Conservation (phyloP, 2,888 invertebrate genomes). For the Habroteleia sp. region DNA sequence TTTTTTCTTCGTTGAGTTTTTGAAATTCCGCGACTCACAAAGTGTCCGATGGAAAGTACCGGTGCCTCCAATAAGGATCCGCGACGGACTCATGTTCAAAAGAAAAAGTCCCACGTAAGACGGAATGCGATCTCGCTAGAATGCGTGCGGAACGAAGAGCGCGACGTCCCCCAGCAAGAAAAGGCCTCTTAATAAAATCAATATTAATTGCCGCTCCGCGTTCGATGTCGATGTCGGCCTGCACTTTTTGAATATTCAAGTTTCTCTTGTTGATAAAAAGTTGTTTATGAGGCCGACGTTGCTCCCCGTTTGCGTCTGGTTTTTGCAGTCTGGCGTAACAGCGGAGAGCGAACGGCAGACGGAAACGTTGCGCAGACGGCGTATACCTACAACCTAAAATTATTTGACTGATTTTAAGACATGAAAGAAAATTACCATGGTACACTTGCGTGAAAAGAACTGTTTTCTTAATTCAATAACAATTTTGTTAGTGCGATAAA, state of each 20-base stretch:
- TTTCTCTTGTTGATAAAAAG: slow-evolving; percentile 72
- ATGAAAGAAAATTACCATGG: too few relatives aligned
- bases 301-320: slow-evolving; percentile 69
- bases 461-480: too few relatives aligned
- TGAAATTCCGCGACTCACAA: slow-evolving; percentile 36
- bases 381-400: neutral
- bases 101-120: slow-evolving; percentile 52
- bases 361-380: neutral
- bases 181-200: slow-evolving; percentile 78
- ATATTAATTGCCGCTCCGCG: slow-evolving; percentile 77
- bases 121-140: slow-evolving; percentile 56
- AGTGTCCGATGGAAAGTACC: slow-evolving; percentile 28
- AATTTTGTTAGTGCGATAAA: too few relatives aligned
- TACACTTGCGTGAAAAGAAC: too few relatives aligned
- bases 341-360: slow-evolving; percentile 2
- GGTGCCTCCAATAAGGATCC: slow-evolving; percentile 50
- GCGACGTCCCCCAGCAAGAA: slow-evolving; percentile 66
- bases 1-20: slow-evolving; percentile 41
- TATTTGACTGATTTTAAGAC: slow-evolving; percentile 15
- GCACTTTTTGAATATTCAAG: slow-evolving; percentile 78
- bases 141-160: slow-evolving; percentile 47
- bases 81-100: slow-evolving; percentile 31
- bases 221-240: slow-evolving; percentile 65
- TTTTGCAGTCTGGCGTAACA: slow-evolving; percentile 67
- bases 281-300: slow-evolving; percentile 74